phyloP scores from a whole-genome alignment of 1,140 invertebrate genomes.

The Reticulitermes speratus region DNA sequence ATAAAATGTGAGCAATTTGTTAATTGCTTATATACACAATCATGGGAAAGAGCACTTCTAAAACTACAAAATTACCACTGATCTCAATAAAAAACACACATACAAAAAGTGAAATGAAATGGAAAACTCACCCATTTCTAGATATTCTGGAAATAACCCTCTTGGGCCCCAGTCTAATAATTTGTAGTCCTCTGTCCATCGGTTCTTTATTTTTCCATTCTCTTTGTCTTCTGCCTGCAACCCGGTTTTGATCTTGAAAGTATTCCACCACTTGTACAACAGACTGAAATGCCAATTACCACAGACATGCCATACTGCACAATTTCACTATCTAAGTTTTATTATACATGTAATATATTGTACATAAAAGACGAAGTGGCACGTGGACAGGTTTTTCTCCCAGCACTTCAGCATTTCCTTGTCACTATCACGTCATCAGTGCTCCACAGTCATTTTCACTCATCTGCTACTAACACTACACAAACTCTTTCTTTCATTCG shows the following conservation, averaged over 20 bases:
- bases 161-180: slow-evolving; percentile 85
- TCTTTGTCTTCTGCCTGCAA: slow-evolving; percentile 42
- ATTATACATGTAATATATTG: too few relatives aligned
- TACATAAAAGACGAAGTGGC: too few relatives aligned
- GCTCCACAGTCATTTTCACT: too few relatives aligned
- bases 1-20: background rate
- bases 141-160: slow-evolving; percentile 93
- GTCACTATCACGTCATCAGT: too few relatives aligned
- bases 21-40: background rate
- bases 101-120: background rate
- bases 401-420: too few relatives aligned
- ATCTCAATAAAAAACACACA: background rate
- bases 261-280: slow-evolving; percentile 71
- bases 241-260: slow-evolving; percentile 59
- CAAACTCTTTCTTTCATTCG: too few relatives aligned
- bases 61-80: background rate
- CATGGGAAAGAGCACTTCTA: background rate
- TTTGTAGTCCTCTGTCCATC: slow-evolving; percentile 92
- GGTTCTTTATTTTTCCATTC: slow-evolving; percentile 49
- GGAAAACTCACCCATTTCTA: slow-evolving; percentile 84
- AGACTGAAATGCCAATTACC: slow-evolving; percentile 43
- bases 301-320: too few relatives aligned
- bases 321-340: too few relatives aligned
- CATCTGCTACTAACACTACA: too few relatives aligned
- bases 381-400: too few relatives aligned